phyloP scores from a whole-genome alignment of 2,797 vertebrate genomes.

The Halcyon chelicuti region DNA sequence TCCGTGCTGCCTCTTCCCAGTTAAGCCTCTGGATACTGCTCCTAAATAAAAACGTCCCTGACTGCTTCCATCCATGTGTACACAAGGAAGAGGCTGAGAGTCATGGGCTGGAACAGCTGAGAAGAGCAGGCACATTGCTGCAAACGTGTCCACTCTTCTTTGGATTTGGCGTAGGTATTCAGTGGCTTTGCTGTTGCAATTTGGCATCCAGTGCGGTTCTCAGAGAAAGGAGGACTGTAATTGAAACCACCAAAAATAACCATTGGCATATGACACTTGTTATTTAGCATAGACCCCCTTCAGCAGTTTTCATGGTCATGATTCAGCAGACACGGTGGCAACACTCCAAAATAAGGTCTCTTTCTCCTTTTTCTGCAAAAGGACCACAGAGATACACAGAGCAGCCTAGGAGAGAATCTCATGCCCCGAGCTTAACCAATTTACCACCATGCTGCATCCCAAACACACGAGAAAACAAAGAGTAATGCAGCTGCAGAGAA shows the following conservation, averaged over 20 bases:
- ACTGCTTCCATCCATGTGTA: constrained; percentile 53
- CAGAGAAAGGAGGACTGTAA: constrained; percentile 83
- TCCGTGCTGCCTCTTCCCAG: constrained; percentile 23
- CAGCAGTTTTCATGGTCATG: constrained; percentile 58
- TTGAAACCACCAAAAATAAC: constrained; percentile 87
- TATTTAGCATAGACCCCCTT: constrained; percentile 72
- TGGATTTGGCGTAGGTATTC: not conserved
- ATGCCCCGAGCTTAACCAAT: not conserved
- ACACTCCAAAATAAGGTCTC: constrained; percentile 3
- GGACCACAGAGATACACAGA: not conserved
- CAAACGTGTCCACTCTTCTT: constrained; percentile 51
- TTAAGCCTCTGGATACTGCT: constrained; percentile 36
- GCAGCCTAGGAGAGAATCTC: not conserved
- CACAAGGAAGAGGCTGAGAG: constrained; percentile 8
- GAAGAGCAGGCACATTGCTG: constrained; percentile 13
- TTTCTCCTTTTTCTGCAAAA: not conserved
- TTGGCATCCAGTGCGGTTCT: constrained; percentile 49
- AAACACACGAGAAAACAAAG: not conserved
- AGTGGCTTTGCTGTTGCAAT: constrained; percentile 28
- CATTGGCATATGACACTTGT: constrained; percentile 67
- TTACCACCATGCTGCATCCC: not conserved
- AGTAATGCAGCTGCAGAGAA: not conserved
- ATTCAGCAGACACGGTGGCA: constrained; percentile 20
- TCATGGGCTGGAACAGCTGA: not conserved
- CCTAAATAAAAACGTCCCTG: constrained; percentile 26